Conservation (phyloP, 2,113 vertebrate species). For the Aythya baeri region DNA sequence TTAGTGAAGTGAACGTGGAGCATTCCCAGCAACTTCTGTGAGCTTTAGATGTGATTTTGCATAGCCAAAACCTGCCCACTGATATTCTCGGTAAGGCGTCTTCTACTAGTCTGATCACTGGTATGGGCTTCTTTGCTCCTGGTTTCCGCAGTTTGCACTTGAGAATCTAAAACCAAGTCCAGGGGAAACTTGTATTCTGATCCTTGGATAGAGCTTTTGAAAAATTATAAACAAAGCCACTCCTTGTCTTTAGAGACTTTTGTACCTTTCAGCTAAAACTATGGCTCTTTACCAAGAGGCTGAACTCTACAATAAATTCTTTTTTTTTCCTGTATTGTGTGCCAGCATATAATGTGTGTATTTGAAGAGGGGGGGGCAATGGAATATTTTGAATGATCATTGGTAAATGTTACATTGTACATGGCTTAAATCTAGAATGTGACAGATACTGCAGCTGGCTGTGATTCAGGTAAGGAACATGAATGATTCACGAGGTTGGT, state of each 20-base stretch:
- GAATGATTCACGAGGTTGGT: constrained; percentile 58
- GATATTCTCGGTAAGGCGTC: not conserved
- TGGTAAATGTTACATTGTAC: not conserved
- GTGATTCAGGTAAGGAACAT: constrained; percentile 40
- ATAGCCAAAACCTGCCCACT: not conserved
- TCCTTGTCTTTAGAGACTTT: not conserved
- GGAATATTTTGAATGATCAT: constrained; percentile 20
- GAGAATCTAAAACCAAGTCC: not conserved
- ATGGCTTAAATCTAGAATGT: not conserved
- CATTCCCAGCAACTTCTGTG: not conserved
- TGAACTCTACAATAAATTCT: not conserved
- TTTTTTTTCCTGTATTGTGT: not conserved
- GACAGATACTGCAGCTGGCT: constrained; percentile 32
- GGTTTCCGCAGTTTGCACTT: not conserved
- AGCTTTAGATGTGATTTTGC: not conserved
- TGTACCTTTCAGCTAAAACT: not conserved
- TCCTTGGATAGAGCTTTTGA: not conserved
- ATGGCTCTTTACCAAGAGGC: not conserved
- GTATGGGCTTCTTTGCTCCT: not conserved
- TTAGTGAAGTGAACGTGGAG: not conserved
- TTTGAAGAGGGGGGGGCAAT: not conserved
- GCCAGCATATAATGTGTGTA: not conserved
- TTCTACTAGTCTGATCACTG: not conserved
- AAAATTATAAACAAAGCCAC: not conserved
- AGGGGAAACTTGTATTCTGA: not conserved